Evolutionary conservation across 2,888 invertebrate genomes (phyloP).

Genomic region (Diarsia brunnea): DNA sequence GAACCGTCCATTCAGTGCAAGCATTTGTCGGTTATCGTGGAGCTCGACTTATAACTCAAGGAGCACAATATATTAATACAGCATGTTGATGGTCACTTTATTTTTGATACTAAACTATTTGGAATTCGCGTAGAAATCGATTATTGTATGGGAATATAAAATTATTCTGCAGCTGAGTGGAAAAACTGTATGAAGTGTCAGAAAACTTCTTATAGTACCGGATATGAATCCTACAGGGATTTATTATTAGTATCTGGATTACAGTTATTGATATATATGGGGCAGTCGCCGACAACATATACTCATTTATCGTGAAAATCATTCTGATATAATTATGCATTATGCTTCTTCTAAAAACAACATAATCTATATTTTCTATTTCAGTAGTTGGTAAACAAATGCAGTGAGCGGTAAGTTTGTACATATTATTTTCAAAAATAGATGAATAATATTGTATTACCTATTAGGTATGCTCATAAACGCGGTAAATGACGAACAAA

Average conservation of each 20-base stretch:
- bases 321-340: neutral
- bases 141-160: constrained; percentile 2
- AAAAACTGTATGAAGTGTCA: neutral
- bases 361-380: constrained; percentile 28
- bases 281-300: neutral
- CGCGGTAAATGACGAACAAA: constrained; percentile 4
- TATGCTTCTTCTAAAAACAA: neutral
- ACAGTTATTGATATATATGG: neutral
- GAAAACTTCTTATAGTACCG: neutral
- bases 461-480: constrained; percentile 13
- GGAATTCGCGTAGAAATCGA: constrained; percentile 1
- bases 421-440: neutral
- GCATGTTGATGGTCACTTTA: neutral
- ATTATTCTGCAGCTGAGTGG: neutral
- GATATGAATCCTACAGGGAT: neutral
- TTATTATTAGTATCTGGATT: neutral
- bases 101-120: neutral
- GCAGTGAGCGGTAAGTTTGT: neutral
- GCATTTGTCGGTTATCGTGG: too few species aligned
- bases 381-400: constrained; percentile 41
- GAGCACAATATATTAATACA: too few species aligned
- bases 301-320: neutral
- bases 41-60: too few species aligned
- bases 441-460: too few species aligned
- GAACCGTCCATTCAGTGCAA: too few species aligned